phyloP scores from a whole-genome alignment of 2,113 vertebrate genomes.

The Butorides virescens region DNA sequence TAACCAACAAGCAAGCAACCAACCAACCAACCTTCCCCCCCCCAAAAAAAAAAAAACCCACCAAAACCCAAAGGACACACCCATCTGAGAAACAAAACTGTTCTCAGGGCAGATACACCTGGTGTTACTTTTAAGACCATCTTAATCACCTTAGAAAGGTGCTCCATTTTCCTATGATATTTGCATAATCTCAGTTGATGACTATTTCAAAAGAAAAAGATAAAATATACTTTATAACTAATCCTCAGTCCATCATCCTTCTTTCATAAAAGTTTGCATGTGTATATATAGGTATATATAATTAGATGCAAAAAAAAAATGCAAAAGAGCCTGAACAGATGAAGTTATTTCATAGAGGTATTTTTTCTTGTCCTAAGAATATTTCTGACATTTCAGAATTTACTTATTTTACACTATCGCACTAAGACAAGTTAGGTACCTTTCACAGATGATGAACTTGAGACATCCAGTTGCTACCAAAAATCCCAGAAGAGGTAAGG shows the following conservation, averaged over 20 bases:
- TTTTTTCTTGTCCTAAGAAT: neutral
- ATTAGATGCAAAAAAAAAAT: neutral
- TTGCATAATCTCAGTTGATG: neutral
- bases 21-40: too few relatives aligned
- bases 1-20: neutral
- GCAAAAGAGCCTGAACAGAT: neutral
- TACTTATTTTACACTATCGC: neutral
- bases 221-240: neutral
- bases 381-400: neutral
- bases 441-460: neutral
- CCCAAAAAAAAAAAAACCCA: too few relatives aligned
- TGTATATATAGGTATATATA: neutral
- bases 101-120: neutral
- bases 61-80: neutral
- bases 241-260: fast-evolving
- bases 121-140: neutral
- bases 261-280: neutral
- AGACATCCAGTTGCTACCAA: neutral
- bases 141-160: neutral
- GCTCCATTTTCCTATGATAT: neutral
- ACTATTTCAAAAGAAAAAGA: neutral
- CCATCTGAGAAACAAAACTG: neutral
- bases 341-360: neutral
- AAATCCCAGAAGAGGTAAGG: fast-evolving
- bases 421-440: neutral